A percentile compares a stretch with the other conserved stretches of the same genome.
These are phyloP conservation scores for Noturus placidus DNA, from an alignment of 2,113 vertebrate genomes.

Conservation along the genomic window DNA sequence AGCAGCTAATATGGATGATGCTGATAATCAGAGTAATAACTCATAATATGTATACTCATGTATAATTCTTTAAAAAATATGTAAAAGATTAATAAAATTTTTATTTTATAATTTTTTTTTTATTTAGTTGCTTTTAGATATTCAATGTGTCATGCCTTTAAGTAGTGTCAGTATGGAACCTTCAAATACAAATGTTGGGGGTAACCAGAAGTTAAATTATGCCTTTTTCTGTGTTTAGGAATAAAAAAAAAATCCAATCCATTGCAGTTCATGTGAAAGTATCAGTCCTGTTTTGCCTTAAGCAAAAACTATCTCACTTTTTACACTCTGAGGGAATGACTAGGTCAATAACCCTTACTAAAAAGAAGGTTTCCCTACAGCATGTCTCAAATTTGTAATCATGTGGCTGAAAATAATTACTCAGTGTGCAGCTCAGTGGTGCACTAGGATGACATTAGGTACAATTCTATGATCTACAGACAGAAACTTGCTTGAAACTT, in stretches of 20 bases:
- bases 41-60: background rate
- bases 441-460: background rate
- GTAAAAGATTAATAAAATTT: background rate
- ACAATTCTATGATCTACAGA: background rate
- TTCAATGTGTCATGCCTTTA: background rate
- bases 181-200: background rate
- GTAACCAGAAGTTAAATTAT: background rate
- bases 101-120: no score
- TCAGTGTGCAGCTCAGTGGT: conserved; percentile 27
- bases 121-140: background rate
- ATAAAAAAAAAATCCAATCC: background rate
- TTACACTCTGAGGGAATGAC: background rate
- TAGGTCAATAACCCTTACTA: background rate
- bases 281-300: background rate
- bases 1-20: background rate
- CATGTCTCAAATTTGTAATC: conserved; percentile 29
- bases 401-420: conserved; percentile 35
- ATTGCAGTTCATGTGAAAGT: background rate
- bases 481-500: background rate
- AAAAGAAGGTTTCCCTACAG: conserved; percentile 11
- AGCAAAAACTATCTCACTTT: background rate
- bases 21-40: background rate
- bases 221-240: background rate
- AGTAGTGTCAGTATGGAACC: background rate
- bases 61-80: background rate